Evolutionary conservation across 2,888 invertebrate genomes (phyloP).

Genomic region (Stegophylla sp.): DNA sequence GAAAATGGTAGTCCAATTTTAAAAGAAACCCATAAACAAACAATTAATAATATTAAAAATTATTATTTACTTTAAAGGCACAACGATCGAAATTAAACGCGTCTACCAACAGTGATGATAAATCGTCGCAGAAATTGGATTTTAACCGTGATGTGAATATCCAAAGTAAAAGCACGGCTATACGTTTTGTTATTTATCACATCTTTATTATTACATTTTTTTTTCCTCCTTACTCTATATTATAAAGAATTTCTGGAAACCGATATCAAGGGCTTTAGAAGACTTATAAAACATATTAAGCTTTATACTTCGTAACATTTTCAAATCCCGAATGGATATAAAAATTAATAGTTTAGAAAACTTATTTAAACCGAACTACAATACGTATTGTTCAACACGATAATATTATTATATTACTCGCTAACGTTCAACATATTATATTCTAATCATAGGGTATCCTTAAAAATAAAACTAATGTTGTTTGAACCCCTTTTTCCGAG

Average conservation of each 20-base stretch:
- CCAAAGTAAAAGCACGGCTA: neutral
- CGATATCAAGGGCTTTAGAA: neutral
- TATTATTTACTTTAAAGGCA: neutral
- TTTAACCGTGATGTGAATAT: conserved; percentile 24
- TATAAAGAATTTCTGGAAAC: neutral
- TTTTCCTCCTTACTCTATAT: neutral
- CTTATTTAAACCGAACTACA: neutral
- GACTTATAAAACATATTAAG: neutral
- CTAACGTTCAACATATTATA: too few relatives aligned
- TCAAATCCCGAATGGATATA: neutral
- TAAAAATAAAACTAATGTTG: too few relatives aligned
- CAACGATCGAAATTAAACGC: neutral
- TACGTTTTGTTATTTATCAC: conserved; percentile 28
- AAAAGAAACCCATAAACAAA: neutral
- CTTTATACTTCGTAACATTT: neutral
- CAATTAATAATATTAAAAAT: conserved; percentile 35
- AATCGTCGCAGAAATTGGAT: conserved; percentile 25
- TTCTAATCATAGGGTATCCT: too few relatives aligned
- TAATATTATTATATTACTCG: too few relatives aligned
- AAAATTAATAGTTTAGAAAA: neutral
- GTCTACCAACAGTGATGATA: neutral
- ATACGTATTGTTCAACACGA: too few relatives aligned
- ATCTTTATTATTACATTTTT: conserved; percentile 2
- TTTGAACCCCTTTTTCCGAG: too few relatives aligned
- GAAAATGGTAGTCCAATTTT: neutral